Conservation (phyloP, 2,797 vertebrate species). For the Aselliscus stoliczkanus region DNA sequence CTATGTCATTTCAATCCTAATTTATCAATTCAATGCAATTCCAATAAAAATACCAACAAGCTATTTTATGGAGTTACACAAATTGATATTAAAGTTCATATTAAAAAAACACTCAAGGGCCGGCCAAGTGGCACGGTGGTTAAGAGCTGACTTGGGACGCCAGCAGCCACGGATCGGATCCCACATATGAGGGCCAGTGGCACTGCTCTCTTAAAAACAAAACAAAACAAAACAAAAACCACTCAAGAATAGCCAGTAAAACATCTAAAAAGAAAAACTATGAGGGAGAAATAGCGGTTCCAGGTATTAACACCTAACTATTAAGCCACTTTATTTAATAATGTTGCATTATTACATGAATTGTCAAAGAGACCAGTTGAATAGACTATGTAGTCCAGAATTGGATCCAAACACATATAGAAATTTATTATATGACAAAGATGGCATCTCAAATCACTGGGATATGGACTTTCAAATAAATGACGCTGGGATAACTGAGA, state of each 20-base stretch:
- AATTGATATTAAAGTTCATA: background rate
- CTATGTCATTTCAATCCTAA: background rate
- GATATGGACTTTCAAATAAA: background rate
- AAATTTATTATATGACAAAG: background rate
- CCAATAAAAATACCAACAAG: conserved; percentile 16
- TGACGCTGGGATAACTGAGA: background rate
- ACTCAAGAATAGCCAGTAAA: conserved; percentile 8
- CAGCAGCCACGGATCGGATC: too few species aligned
- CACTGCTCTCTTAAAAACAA: too few species aligned
- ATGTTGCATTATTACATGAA: background rate
- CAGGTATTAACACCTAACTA: background rate
- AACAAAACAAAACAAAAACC: too few species aligned
- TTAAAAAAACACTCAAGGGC: background rate
- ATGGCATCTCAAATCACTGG: background rate
- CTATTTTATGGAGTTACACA: conserved; percentile 2
- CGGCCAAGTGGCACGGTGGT: too few species aligned
- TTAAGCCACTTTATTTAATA: background rate
- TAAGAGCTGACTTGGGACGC: too few species aligned
- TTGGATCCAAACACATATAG: background rate
- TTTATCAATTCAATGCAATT: conserved; percentile 14
- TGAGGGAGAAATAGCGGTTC: background rate
- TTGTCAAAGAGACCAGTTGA: background rate
- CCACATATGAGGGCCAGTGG: too few species aligned
- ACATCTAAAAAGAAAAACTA: conserved; percentile 32
- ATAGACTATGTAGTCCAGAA: background rate